These are phyloP conservation scores for Drosophila orosa DNA, from an alignment of 1,140 invertebrate genomes.

Conservation along the genomic window DNA sequence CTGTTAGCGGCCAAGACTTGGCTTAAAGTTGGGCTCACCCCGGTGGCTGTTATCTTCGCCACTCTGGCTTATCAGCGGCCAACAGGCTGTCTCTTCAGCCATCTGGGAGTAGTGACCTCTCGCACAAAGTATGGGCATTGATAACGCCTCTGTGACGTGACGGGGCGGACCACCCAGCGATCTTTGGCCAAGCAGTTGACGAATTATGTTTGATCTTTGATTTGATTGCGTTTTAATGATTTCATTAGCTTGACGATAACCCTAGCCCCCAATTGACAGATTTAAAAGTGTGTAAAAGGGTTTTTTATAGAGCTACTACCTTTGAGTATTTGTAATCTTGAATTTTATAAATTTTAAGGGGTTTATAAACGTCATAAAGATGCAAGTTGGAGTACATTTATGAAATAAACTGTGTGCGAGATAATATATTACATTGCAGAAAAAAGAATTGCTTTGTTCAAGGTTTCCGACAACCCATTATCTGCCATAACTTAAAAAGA, in stretches of 20 bases:
- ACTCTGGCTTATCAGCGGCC: conserved; percentile 20
- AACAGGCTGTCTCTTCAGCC: conserved; percentile 3
- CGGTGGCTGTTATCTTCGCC: conserved; percentile 6
- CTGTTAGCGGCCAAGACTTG: conserved; percentile 2
- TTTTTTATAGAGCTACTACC: not conserved
- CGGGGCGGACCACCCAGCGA: not conserved
- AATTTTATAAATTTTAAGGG: not conserved
- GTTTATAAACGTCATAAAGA: not conserved
- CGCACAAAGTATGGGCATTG: conserved; percentile 7
- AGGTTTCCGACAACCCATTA: not conserved
- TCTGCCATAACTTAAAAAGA: not conserved
- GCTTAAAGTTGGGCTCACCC: not conserved
- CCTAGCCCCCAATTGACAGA: not conserved
- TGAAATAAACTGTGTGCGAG: not conserved
- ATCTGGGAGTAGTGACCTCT: conserved; percentile 33
- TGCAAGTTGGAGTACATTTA: not conserved
- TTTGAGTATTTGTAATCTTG: not conserved
- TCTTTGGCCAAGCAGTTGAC: not conserved
- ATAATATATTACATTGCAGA: not conserved
- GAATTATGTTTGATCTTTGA: not conserved
- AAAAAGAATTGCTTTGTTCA: not conserved
- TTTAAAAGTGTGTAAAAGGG: no score
- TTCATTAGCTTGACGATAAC: not conserved
- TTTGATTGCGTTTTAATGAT: conserved; percentile 3
- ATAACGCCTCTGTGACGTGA: conserved; percentile 8